These are phyloP conservation scores for Autographa pulchrina DNA, from an alignment of 2,888 invertebrate species.

Conservation along the genomic window DNA sequence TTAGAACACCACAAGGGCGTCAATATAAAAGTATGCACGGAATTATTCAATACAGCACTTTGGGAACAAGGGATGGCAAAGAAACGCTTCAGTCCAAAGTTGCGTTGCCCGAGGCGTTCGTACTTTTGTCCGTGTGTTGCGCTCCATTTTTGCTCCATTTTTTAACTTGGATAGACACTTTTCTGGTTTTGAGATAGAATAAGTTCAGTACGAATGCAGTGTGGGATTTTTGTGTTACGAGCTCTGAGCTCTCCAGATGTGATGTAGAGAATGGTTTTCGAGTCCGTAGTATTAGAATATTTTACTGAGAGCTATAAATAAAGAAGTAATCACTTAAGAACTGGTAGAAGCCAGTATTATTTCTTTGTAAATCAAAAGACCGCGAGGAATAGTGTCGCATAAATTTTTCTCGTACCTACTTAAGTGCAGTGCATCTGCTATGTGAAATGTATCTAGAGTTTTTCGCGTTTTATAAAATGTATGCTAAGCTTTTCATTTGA, in stretches of 20 bases:
- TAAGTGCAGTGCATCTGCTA: not conserved
- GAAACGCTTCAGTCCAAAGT: constrained; percentile 42
- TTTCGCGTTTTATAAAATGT: not conserved
- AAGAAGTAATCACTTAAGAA: not conserved
- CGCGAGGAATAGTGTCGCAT: not conserved
- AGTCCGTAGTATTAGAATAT: not conserved
- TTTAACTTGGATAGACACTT: constrained; percentile 10
- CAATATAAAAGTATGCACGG: constrained; percentile 37
- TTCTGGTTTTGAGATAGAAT: constrained; percentile 4
- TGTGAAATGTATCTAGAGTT: not conserved
- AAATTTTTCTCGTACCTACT: not conserved
- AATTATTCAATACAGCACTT: constrained; percentile 60
- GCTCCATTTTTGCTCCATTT: constrained; percentile 26
- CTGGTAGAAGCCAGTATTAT: not conserved
- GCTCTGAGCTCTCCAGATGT: not conserved
- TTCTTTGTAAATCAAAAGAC: not conserved
- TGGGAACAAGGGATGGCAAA: constrained; percentile 40
- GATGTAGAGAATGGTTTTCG: not conserved
- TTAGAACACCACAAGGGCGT: constrained; percentile 23
- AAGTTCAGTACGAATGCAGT: not conserved
- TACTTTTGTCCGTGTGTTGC: constrained; percentile 31
- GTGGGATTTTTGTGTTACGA: not conserved
- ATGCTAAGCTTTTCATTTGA: not conserved
- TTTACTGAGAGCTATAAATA: not conserved
- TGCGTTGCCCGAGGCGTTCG: constrained; percentile 47